Evolutionary conservation across 2,797 vertebrate species (phyloP).

Genomic region (Ctenopoma multispine): DNA sequence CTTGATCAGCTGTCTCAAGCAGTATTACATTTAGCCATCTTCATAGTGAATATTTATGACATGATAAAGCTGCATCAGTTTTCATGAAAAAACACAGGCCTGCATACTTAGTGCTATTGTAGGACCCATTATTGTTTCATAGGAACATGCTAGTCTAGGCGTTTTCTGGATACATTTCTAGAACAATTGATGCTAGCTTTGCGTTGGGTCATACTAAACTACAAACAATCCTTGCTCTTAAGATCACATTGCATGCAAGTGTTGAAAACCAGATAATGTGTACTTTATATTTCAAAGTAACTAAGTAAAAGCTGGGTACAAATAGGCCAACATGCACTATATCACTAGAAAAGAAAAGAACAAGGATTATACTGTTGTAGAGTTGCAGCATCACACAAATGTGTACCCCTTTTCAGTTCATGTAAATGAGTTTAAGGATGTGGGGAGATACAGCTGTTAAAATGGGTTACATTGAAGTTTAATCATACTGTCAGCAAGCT

Average conservation of each 20-base stretch:
- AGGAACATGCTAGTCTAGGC: neutral
- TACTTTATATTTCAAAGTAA: neutral
- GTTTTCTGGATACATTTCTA: neutral
- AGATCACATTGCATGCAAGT: neutral
- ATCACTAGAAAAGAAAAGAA: conserved; percentile 1
- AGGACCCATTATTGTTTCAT: neutral
- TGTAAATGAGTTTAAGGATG: conserved; percentile 23
- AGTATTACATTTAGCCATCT: neutral
- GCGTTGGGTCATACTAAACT: neutral
- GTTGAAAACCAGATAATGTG: no score
- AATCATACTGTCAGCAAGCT: conserved; percentile 26
- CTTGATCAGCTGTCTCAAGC: neutral
- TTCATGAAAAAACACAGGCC: neutral
- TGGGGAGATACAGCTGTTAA: conserved; percentile 15
- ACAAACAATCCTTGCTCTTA: neutral
- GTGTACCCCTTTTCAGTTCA: conserved; percentile 8
- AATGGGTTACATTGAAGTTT: conserved; percentile 29
- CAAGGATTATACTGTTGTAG: conserved; percentile 1
- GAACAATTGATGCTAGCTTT: neutral
- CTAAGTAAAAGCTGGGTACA: neutral
- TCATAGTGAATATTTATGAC: no score
- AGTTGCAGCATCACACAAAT: neutral
- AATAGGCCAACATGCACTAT: neutral
- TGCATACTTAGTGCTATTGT: neutral
- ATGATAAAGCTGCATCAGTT: neutral